A percentile compares a stretch with the other conserved stretches of the same genome.
Evolutionary conservation across 2,797 vertebrate species (phyloP).

Genomic region (Rallus crepitans): DNA sequence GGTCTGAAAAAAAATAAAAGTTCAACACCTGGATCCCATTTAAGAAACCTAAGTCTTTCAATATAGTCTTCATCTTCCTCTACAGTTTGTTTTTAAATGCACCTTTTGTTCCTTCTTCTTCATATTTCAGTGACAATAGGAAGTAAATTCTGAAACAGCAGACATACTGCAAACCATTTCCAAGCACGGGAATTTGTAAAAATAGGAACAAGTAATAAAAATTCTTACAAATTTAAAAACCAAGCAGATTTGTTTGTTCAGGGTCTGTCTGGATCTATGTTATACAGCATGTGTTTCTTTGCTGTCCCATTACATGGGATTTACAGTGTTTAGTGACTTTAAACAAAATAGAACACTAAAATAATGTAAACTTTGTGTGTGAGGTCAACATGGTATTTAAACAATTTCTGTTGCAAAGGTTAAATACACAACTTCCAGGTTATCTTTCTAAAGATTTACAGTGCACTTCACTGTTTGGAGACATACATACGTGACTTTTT

Average conservation of each 20-base stretch:
- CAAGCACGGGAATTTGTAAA: not conserved
- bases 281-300: not conserved
- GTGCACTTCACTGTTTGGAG: not conserved
- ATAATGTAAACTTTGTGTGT: not conserved
- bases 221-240: not conserved
- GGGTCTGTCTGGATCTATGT: not conserved
- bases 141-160: not conserved
- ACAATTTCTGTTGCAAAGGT: not conserved
- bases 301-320: not conserved
- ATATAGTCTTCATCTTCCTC: slow-evolving; percentile 15
- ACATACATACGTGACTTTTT: not conserved
- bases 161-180: not conserved
- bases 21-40: not conserved
- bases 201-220: not conserved
- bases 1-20: not conserved
- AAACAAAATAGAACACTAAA: not conserved
- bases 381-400: not conserved
- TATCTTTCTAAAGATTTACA: slow-evolving; percentile 1
- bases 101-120: slow-evolving; percentile 1
- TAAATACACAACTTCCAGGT: not conserved
- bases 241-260: not conserved
- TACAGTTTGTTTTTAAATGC: not conserved
- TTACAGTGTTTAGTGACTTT: not conserved
- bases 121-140: slow-evolving; percentile 1
- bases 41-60: slow-evolving; percentile 46